Base-by-base conservation (phyloP, 1,140 invertebrate species). In the Apis cerana region DNA sequence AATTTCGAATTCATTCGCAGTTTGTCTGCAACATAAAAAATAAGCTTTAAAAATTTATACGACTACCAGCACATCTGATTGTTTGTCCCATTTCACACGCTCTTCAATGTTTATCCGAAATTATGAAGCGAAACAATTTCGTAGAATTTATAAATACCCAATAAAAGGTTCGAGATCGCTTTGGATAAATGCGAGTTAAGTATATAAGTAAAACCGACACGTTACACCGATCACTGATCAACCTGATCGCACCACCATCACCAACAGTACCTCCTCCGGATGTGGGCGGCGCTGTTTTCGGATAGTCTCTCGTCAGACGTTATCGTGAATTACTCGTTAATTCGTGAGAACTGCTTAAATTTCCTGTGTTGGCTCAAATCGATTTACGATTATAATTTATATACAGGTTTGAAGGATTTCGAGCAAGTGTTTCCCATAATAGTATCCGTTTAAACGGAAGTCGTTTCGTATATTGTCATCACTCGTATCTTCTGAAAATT, bases 261-360 rank as follows among this genome's bases (percentile, higher is more conserved):
- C 43, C 52, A 64, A 50, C 77, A 64, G 67, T 72, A 81, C 79
- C 82, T 72, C 80, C 86, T 89, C 85, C 90, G 90, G 89, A 91
- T 90, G 90, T 91, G 87, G 90, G 90, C 90, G 90, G 85, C 85
- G 61, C 86, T 85, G 83, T 84, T 72, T 84, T 69, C 62, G 62
- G 84, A 87, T 75, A 83, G 85, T 62, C 69, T 62, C 69, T 64
- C 70, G 85, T 77, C 86, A 27, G 82, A 76, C 86, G 72, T 87
- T 87, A 87, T 87, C 82, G 69, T 71, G 81, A 74, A 83, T 85
- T 86, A 78, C 76, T 87, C 75, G 77, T 86, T 85, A 77, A 72
- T 70, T 76, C 85, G 85, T 87, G 86, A 86, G 85, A 87, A 87
- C 58, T 54, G 56, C 58, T 75, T 64, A 43, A 70, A 70, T 75